phyloP scores from a whole-genome alignment of 2,888 invertebrate genomes.

The Eucera pruinosa region DNA sequence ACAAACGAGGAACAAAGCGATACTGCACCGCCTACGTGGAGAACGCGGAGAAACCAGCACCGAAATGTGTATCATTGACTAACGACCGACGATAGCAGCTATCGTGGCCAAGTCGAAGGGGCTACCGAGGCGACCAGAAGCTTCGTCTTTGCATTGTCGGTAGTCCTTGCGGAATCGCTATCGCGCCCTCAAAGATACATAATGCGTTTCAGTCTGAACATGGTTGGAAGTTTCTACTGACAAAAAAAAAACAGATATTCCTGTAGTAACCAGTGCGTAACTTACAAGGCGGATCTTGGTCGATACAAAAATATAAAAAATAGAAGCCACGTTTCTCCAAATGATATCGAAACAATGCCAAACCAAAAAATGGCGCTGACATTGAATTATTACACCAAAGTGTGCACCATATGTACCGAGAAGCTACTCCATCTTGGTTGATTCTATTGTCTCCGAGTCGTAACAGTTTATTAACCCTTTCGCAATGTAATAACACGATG shows the following conservation, averaged over 20 bases:
- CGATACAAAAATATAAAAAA: too few species aligned
- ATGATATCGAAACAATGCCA: background rate
- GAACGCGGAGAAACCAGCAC: constrained; percentile 35
- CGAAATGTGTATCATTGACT: constrained; percentile 72
- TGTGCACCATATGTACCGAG: too few species aligned
- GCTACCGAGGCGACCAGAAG: constrained; percentile 65
- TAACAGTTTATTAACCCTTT: too few species aligned
- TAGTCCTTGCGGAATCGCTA: constrained; percentile 57
- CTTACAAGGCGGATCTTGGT: background rate
- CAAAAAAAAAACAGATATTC: background rate
- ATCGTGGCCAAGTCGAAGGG: constrained; percentile 62
- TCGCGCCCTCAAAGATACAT: constrained; percentile 36
- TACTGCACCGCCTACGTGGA: constrained; percentile 62
- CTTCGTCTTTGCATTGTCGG: constrained; percentile 56
- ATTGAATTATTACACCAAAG: too few species aligned
- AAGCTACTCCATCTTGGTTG: too few species aligned
- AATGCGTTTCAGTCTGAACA: constrained; percentile 27
- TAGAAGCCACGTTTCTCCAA: background rate
- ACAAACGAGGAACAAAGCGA: constrained; percentile 52
- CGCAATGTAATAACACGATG: too few species aligned
- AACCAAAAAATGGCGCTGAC: background rate
- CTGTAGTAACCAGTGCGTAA: background rate
- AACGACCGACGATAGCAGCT: constrained; percentile 67
- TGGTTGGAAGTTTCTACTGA: constrained; percentile 12
- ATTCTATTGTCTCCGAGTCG: too few species aligned